phyloP scores from a whole-genome alignment of 1,140 invertebrate species.

The Leptinotarsa defecta region DNA sequence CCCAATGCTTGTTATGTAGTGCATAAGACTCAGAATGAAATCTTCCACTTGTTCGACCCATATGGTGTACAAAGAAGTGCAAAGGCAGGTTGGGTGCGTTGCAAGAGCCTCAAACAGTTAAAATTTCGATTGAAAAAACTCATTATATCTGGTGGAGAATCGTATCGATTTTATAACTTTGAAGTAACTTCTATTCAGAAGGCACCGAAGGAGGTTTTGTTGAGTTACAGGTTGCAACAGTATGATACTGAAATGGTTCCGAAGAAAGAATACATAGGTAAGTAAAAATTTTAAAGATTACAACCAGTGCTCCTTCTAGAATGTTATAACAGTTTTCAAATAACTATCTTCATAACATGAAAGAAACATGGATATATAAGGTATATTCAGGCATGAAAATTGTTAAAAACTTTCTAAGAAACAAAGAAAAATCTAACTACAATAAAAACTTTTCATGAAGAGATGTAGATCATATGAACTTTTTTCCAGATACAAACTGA shows the following conservation, averaged over 20 bases:
- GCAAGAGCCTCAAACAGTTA: slow-evolving; percentile 38
- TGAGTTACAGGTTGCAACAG: slow-evolving; percentile 54
- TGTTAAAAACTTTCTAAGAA: no score
- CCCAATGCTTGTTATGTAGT: slow-evolving; percentile 60
- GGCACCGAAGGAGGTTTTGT: slow-evolving; percentile 57
- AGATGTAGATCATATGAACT: no score
- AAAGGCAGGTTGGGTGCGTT: slow-evolving; percentile 47
- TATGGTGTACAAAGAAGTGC: slow-evolving; percentile 49
- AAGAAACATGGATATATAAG: no score
- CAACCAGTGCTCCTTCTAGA: no score
- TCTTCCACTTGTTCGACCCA: slow-evolving; percentile 64
- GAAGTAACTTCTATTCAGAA: slow-evolving; percentile 60
- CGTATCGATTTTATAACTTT: slow-evolving; percentile 58
- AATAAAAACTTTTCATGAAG: no score
- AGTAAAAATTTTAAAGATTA: background rate
- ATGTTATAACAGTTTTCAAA: no score
- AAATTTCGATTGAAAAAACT: slow-evolving; percentile 29
- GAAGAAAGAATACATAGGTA: slow-evolving; percentile 39
- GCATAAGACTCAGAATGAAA: slow-evolving; percentile 58
- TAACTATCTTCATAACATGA: no score
- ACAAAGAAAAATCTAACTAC: no score
- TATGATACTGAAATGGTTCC: slow-evolving; percentile 27
- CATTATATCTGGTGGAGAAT: slow-evolving; percentile 23
- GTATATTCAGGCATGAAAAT: no score
- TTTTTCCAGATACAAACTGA: no score